Evolutionary conservation across 2,888 invertebrate genomes (phyloP).

Genomic region (Galerucella pusilla): DNA sequence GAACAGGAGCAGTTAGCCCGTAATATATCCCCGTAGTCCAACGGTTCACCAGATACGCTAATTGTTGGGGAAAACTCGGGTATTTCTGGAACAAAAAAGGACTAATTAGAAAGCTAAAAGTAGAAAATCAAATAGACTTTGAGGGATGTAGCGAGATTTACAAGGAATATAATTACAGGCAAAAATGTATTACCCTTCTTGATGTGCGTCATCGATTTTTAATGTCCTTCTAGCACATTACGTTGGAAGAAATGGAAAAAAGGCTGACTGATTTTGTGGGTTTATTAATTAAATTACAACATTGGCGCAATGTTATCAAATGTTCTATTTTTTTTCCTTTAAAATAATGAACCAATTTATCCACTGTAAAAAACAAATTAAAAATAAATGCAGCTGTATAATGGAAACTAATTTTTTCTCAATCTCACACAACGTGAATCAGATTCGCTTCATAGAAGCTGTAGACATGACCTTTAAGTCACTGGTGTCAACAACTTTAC

Average conservation of each 20-base stretch:
- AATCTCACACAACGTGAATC: background rate
- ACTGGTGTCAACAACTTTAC: slow-evolving; percentile 5
- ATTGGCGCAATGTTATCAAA: no score
- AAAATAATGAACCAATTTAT: no score
- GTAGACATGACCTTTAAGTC: slow-evolving; percentile 10
- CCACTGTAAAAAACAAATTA: no score
- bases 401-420: no score
- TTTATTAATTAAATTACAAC: no score
- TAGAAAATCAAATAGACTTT: slow-evolving; percentile 2
- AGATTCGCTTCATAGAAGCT: slow-evolving; percentile 12
- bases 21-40: slow-evolving; percentile 80
- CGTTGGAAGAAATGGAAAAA: no score
- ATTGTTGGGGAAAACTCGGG: slow-evolving; percentile 77
- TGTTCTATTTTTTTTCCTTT: no score
- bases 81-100: slow-evolving; percentile 70
- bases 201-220: no score
- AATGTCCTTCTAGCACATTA: no score
- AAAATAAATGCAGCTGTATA: no score
- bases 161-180: background rate
- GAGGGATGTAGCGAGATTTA: background rate
- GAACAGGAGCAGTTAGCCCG: slow-evolving; percentile 84
- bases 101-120: slow-evolving; percentile 20
- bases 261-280: no score
- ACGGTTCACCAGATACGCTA: slow-evolving; percentile 77
- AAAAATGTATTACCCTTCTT: background rate